Conservation (phyloP, 2,113 vertebrate genomes). For the Rhinolophus ferrumequinum region DNA sequence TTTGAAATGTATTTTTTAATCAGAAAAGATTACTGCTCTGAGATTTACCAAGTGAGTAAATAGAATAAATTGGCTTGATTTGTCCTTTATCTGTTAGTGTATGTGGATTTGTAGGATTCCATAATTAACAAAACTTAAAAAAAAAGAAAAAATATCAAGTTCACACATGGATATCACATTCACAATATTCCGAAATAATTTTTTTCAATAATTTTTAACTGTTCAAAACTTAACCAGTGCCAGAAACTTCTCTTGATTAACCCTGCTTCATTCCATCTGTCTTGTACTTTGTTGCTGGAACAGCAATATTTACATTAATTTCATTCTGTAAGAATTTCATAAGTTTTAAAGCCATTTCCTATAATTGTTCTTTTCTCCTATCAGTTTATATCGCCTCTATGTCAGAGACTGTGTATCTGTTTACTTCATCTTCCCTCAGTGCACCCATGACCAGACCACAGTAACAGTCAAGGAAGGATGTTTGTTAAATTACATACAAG, state of each 20-base stretch:
- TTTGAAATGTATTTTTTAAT: not conserved
- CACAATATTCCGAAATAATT: not conserved
- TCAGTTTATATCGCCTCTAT: not conserved
- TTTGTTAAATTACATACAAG: not conserved
- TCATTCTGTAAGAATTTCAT: not conserved
- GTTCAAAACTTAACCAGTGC: not conserved
- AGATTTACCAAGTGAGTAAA: constrained; percentile 32
- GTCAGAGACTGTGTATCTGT: not conserved
- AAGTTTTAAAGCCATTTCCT: not conserved
- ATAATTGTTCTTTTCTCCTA: not conserved
- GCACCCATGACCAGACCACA: not conserved
- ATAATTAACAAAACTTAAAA: not conserved
- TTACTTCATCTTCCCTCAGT: not conserved
- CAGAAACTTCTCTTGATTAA: not conserved
- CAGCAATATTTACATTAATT: not conserved
- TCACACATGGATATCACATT: not conserved
- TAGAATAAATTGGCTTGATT: not conserved
- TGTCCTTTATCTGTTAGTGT: not conserved
- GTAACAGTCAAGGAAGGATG: not conserved
- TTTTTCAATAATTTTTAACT: not conserved
- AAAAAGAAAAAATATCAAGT: not conserved
- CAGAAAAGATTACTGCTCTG: not conserved
- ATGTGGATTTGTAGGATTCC: not conserved
- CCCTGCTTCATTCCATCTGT: not conserved
- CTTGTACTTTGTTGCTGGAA: not conserved